These are phyloP conservation scores for Drosophila athabasca DNA, from an alignment of 1,140 invertebrate genomes.

Conservation along the genomic window DNA sequence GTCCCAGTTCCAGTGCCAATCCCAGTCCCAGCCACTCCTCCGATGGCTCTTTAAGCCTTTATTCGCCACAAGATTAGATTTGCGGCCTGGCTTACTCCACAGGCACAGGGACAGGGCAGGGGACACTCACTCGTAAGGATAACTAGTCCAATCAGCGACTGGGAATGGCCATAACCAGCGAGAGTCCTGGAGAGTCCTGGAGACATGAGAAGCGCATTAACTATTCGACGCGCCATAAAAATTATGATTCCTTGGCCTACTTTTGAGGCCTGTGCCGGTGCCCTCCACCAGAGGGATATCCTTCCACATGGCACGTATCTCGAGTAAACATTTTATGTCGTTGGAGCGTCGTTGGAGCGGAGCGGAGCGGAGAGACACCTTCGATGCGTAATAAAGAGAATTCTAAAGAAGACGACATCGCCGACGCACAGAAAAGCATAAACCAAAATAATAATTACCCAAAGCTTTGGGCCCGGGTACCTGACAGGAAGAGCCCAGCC, in stretches of 20 bases:
- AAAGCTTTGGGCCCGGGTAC: conserved; percentile 48
- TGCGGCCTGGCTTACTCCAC: conserved; percentile 13
- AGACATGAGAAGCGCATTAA: conserved; percentile 74
- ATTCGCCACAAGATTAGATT: conserved; percentile 22
- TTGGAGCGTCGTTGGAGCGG: conserved; percentile 6
- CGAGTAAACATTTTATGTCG: conserved; percentile 69
- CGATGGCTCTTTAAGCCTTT: conserved; percentile 8
- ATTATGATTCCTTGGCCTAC: conserved; percentile 60
- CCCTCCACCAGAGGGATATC: conserved; percentile 28
- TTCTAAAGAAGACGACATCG: conserved; percentile 71
- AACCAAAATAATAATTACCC: conserved; percentile 82
- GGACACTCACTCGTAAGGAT: conserved; percentile 4
- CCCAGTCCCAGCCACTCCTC: background rate
- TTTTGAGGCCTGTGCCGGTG: conserved; percentile 23
- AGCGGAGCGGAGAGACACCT: conserved; percentile 37
- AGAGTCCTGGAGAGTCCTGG: background rate
- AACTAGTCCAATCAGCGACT: conserved; percentile 22
- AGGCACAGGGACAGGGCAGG: background rate
- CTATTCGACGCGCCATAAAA: conserved; percentile 71
- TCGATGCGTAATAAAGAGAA: conserved; percentile 73
- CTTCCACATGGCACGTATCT: conserved; percentile 23
- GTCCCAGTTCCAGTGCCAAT: no score
- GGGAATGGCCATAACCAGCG: conserved; percentile 23
- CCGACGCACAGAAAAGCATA: conserved; percentile 57
- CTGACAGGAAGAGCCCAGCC: conserved; percentile 64